Percentiles rank a stretch among this genome's conserved stretches.
Evolutionary conservation across 2,888 invertebrate species (phyloP).

Genomic region (Lottia scabra): DNA sequence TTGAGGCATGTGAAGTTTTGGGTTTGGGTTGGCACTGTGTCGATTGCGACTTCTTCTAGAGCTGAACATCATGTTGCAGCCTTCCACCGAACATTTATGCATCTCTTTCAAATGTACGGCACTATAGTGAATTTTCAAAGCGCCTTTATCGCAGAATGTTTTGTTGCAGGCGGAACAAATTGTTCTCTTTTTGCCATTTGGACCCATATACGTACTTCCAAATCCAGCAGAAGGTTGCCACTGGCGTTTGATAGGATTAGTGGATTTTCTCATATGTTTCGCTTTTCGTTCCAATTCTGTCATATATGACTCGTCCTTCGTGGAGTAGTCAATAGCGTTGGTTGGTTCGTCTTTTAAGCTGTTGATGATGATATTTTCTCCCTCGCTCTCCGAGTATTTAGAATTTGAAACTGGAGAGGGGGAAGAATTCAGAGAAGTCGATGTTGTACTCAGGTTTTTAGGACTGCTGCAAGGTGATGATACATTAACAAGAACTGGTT

Average conservation of each 20-base stretch:
- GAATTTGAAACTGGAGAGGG: constrained; percentile 45
- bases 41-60: constrained; percentile 94
- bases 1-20: constrained; percentile 96
- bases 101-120: constrained; percentile 98
- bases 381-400: constrained; percentile 27
- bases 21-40: constrained; percentile 98
- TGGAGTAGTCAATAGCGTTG: constrained; percentile 52
- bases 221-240: constrained; percentile 69
- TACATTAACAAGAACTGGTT: constrained; percentile 12
- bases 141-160: constrained; percentile 99
- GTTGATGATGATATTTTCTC: constrained; percentile 20
- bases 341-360: constrained; percentile 37
- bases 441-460: constrained; percentile 49
- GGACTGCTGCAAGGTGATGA: constrained; percentile 37
- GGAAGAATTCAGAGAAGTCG: constrained; percentile 48
- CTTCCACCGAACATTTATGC: constrained; percentile 99
- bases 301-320: constrained; percentile 45
- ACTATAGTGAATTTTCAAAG: constrained; percentile 98
- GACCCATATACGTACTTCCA: constrained; percentile 64
- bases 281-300: constrained; percentile 58
- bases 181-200: constrained; percentile 85
- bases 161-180: constrained; percentile 98
- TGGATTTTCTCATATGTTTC: constrained; percentile 69
- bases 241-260: constrained; percentile 69
- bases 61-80: constrained; percentile 99